Base-by-base conservation (phyloP, 1,140 invertebrate genomes). In the Cepaea nemoralis region DNA sequence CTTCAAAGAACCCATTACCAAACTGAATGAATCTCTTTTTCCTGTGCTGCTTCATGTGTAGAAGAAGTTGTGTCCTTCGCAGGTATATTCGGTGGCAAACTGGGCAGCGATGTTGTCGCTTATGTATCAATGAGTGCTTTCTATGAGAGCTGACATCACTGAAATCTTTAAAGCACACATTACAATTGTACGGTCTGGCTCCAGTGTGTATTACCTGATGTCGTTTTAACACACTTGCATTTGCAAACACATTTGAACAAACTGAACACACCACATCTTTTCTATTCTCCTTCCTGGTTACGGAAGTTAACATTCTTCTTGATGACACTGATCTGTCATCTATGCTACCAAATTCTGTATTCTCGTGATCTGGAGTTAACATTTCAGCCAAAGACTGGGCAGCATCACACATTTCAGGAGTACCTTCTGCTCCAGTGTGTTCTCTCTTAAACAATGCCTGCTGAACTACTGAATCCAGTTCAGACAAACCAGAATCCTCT, bases 21-120 rank as follows among this genome's bases (percentile, higher is more conserved):
- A 80, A 80, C 78, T 80, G 78, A 33, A 80, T 71, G n/a, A 71
- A 80, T 27, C 69, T 31, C 35, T 55, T 80, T 33, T 73, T 80
- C 19, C 27, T 67, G 69, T 80, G 78, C 10, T 80, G 78, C 35
- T 73, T 73, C 69, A 80, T 71, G 37, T 80, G 78, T 0, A 80
- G n/a, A 2, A 42, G 24, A 2, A 80, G 67, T 45, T 80, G 78
- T 33, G 45, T 37, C 69, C 45, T 70, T 35, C 59, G 40, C 37
- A 71, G n/a, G n/a, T 50, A 80, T 69, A 73, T 70, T 8, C 48
- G 14, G 67, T 71, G 69, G 33, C 78, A 80, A 14, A 80, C 48
- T 35, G 78, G 78, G 59, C 78, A 80, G 2, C 45, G 69, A 45
- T 80, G 78, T 37, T 71, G 69, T 1, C 78, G 66, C 37, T 73